Evolutionary conservation across 2,888 invertebrate species (phyloP), one percentile per base, ranked within the genome.

Genomic region (Pollenia angustigena): DNA sequence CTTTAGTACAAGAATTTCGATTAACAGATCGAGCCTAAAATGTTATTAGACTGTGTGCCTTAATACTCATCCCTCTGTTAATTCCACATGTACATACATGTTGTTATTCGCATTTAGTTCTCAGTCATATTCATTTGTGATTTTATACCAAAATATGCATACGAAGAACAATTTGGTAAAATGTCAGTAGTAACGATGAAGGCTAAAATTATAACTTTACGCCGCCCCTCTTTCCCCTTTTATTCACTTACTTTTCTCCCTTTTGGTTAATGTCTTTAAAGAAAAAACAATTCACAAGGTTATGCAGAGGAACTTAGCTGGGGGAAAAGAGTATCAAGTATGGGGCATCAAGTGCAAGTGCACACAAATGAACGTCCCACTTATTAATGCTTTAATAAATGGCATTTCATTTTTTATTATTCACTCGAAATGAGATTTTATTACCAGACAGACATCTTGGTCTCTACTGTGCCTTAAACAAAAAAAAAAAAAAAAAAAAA

Each of bases 361-460:
- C 88, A 88, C 79, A 85, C 85, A 87, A 88, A 88, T 88, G 89
- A 87, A 85, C 90, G 89, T 92, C 92, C 92, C 93, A 92, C 93
- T 92, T 92, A 92, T 92, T 92, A 93, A 92, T 92, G 92, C 92
- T 92, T 89, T 92, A 92, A 92, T 92, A 92, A 92, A 92, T 93
- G 92, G 92, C 92, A 93, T 92, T 92, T 92, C 92, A 92, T 92
- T 92, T 92, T 91, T 92, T 92, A 92, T 91, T 91, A 86, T 88
- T 88, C 86, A 86, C 86, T 86, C 72, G 80, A 86, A 86, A 84
- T 85, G 60, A 81, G 83, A 72, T 84, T 88, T 86, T 86, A 68
- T 76, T 85, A 56, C 71, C 69, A 64, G 68, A 23, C 56, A 23
- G 60, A 46, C 71, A 18, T 62, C 58, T 50, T 48, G 32, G 78